Conservation (phyloP, 2,888 invertebrate genomes). For the Lepidocyrtinus sp. region DNA sequence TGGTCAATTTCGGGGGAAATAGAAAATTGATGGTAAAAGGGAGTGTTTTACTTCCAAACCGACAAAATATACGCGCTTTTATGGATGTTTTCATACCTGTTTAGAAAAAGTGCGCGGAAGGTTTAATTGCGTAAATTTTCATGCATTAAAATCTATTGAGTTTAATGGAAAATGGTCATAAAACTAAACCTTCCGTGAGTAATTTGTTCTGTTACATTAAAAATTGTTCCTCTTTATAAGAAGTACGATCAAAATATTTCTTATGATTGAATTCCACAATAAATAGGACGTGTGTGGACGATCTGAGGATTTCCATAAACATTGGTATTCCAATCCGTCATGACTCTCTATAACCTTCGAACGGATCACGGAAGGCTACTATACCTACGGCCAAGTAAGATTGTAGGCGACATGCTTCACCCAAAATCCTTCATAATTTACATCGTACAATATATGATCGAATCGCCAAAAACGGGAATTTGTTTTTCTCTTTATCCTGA, state of each 20-base stretch:
- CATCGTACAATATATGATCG: neutral
- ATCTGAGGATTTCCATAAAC: constrained; percentile 12
- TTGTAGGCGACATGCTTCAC: neutral
- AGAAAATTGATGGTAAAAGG: too few relatives aligned
- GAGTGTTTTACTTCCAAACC: neutral
- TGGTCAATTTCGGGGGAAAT: neutral
- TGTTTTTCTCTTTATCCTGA: neutral
- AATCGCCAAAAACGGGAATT: neutral
- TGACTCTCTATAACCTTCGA: neutral
- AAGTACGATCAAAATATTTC: too few relatives aligned
- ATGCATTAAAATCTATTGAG: neutral
- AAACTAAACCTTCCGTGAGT: neutral
- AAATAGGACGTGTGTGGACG: constrained; percentile 18
- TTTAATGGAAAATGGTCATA: neutral
- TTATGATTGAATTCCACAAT: neutral
- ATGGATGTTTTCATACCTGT: constrained; percentile 16
- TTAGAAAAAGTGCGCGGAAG: neutral
- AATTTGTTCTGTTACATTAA: neutral
- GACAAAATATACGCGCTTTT: neutral
- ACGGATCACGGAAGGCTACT: neutral
- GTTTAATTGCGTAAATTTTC: neutral
- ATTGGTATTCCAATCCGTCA: constrained; percentile 1
- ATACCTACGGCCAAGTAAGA: too few relatives aligned
- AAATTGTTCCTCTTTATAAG: too few relatives aligned
- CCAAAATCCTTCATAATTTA: too few relatives aligned